Conservation (phyloP, 1,140 invertebrate species). For the Calephelis virginiensis region DNA sequence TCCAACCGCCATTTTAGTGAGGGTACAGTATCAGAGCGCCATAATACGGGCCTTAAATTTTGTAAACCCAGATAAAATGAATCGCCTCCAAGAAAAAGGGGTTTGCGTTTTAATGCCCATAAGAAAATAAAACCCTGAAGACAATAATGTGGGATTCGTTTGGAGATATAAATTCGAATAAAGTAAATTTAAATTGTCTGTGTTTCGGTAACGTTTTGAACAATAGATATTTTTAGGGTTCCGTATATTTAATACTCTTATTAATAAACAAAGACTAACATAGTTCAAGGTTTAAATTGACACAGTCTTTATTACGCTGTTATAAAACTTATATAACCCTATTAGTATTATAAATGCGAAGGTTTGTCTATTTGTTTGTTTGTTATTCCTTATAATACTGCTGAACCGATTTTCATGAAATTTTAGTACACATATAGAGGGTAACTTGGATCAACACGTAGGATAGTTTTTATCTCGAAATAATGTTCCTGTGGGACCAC, state of each 20-base stretch:
- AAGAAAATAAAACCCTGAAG: conserved; percentile 73
- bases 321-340: too few species aligned
- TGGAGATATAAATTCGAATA: conserved; percentile 75
- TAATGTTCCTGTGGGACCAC: too few species aligned
- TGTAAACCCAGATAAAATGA: conserved; percentile 76
- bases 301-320: too few species aligned
- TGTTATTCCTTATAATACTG: too few species aligned
- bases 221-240: background rate
- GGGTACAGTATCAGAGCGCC: conserved; percentile 53
- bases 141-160: conserved; percentile 76
- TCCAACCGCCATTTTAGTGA: conserved; percentile 41
- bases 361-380: too few species aligned
- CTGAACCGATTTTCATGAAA: too few species aligned
- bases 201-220: background rate
- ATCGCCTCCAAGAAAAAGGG: conserved; percentile 74
- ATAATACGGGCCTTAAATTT: conserved; percentile 70
- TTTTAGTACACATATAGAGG: too few species aligned
- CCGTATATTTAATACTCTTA: background rate
- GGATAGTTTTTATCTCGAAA: too few species aligned
- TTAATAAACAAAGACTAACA: too few species aligned
- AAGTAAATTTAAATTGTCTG: conserved; percentile 47
- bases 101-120: conserved; percentile 76
- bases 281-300: too few species aligned
- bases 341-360: too few species aligned
- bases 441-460: too few species aligned